These are phyloP conservation scores for Galerucella calmariensis DNA, from an alignment of 2,888 invertebrate species.

Conservation along the genomic window DNA sequence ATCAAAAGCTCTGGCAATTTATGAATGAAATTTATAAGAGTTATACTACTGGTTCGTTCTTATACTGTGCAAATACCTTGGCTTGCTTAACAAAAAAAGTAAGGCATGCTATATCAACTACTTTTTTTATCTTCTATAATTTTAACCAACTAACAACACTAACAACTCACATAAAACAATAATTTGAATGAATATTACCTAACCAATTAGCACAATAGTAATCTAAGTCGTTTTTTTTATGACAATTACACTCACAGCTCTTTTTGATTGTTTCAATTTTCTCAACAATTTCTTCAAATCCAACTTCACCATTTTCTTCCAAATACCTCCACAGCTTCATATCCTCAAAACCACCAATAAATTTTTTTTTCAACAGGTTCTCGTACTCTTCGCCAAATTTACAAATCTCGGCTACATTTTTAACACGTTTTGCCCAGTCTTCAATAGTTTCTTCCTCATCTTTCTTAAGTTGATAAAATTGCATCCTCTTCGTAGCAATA, in stretches of 20 bases:
- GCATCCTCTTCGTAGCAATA: constrained; percentile 41
- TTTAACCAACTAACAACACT: no score
- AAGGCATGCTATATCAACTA: no score
- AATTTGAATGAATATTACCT: constrained; percentile 8
- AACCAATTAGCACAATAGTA: constrained; percentile 18
- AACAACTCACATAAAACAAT: neutral
- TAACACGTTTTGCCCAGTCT: constrained; percentile 47
- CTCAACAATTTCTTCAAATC: constrained; percentile 31
- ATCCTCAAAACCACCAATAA: constrained; percentile 43
- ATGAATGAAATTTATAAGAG: no score
- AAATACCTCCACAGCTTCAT: constrained; percentile 22
- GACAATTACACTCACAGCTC: constrained; percentile 16
- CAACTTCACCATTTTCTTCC: constrained; percentile 16
- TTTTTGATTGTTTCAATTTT: constrained; percentile 12
- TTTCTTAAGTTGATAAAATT: constrained; percentile 45
- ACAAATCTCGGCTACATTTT: constrained; percentile 44
- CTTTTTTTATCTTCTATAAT: no score
- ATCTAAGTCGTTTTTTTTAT: constrained; percentile 15
- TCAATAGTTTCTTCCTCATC: constrained; percentile 38
- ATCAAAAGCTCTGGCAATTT: no score
- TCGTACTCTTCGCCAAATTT: constrained; percentile 44
- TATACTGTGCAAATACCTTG: no score
- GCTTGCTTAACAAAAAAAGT: no score
- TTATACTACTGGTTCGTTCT: no score
- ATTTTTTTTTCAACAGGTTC: constrained; percentile 42